Base-by-base conservation (phyloP, 2,797 vertebrate species). In the Huso huso region DNA sequence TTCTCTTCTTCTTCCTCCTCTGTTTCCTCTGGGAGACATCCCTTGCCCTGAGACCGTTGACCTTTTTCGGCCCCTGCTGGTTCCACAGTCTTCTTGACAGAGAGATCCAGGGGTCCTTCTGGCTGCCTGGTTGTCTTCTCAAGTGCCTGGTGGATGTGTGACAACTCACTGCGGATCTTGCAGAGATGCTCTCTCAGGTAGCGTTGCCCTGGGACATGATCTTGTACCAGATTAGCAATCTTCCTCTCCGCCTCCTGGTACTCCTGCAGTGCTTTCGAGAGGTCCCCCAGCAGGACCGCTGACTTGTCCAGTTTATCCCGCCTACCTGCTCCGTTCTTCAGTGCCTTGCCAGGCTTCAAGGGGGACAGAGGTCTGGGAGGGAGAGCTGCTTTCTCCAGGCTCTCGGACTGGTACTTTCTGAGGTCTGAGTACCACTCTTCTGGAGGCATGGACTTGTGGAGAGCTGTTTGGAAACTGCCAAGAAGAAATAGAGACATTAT, bases 91-190 rank as follows among this genome's bases (percentile, higher is more conserved):
- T 86, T 92, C 75, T 94, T 99, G 71, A 98, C 76, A 0, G 96
- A 99, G 70, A 99, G 90, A 73, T 98, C 96, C 0, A 99, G 86
- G 0, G 96, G 97, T 0, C 89, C 85, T 0, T 98, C 95, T 0
- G 82, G 89, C 1, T 89, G 82, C 48, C 80, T 84, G 1, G 85
- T 70, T 0, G 92, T 91, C 73, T 77, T 84, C 82, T 95, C 92
- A 71, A 99, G 85, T 0, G 93, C 93, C 81, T 91, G 90, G 69
- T 97, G 95, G 71, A 99, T 95, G 75, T 93, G 91, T 67, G 93
- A 91, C 57, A 99, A 92, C 79, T 99, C 96, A 0, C 80, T 86
- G 57, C 93, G 92, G 75, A 98, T 98, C 83, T 95, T 96, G 71
- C 90, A 85, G 66, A 99, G 86, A 77, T 95, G 94, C 8, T 96